Evolutionary conservation across 2,113 vertebrate species (phyloP).

Genomic region (Mionectes macconnelli): DNA sequence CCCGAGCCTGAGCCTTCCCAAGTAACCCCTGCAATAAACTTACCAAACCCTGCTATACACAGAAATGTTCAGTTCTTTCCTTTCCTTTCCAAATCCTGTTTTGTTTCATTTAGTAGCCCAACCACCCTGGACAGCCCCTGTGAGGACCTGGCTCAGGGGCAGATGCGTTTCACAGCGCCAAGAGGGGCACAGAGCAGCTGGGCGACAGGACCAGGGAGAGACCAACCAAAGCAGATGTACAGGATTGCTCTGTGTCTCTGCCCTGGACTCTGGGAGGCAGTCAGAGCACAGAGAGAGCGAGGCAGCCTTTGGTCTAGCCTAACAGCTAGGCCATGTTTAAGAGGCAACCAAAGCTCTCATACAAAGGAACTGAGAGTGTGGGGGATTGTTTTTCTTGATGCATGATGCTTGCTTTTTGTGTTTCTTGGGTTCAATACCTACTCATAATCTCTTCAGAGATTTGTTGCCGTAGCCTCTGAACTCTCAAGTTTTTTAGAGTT

Average conservation of each 20-base stretch:
- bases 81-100: not conserved
- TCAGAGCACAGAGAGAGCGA: accelerated
- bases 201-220: not conserved
- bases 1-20: not conserved
- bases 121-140: accelerated
- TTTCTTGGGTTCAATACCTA: not conserved
- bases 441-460: not conserved
- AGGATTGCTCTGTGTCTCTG: not conserved
- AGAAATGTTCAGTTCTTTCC: not conserved
- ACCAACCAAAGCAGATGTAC: not conserved
- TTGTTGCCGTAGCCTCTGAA: not conserved
- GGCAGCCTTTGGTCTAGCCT: not conserved
- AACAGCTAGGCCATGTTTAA: accelerated
- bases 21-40: not conserved
- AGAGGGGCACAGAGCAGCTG: not conserved
- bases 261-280: not conserved
- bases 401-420: not conserved
- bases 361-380: not conserved
- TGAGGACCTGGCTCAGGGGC: too few species aligned
- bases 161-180: accelerated
- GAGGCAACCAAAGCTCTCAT: not conserved
- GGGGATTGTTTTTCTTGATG: not conserved
- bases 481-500: not conserved
- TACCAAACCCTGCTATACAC: not conserved
- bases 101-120: not conserved